These are phyloP conservation scores for Andrena trimmerana DNA, from an alignment of 2,888 invertebrate genomes.

Conservation along the genomic window DNA sequence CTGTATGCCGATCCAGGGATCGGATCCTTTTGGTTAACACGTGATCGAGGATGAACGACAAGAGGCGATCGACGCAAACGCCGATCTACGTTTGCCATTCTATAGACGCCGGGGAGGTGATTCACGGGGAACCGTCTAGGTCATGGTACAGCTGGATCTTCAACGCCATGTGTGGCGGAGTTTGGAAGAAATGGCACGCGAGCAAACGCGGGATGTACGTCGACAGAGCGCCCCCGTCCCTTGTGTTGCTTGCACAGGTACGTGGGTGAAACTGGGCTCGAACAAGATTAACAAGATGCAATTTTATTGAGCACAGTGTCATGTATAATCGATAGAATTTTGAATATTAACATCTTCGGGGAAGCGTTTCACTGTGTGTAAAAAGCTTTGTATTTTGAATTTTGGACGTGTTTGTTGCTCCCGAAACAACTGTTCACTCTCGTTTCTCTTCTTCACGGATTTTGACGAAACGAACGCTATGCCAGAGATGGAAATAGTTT, in stretches of 20 bases:
- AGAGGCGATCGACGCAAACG: slow-evolving; percentile 71
- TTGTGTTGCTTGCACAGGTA: slow-evolving; percentile 40
- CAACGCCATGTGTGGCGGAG: slow-evolving; percentile 66
- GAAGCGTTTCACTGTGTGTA: too few relatives aligned
- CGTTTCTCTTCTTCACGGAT: too few relatives aligned
- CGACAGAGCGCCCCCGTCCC: slow-evolving; percentile 43
- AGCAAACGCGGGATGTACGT: slow-evolving; percentile 65
- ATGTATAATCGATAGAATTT: too few relatives aligned
- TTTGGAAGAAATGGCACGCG: slow-evolving; percentile 66
- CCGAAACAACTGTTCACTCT: too few relatives aligned
- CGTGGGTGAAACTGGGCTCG: not conserved
- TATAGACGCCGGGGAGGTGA: slow-evolving; percentile 54
- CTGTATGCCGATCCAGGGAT: not conserved
- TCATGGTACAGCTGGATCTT: slow-evolving; percentile 71
- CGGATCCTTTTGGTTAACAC: not conserved
- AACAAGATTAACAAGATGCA: too few relatives aligned
- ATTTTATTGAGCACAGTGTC: too few relatives aligned
- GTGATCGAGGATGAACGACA: slow-evolving; percentile 61
- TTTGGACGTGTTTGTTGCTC: too few relatives aligned
- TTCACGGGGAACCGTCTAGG: slow-evolving; percentile 23
- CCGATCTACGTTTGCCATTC: slow-evolving; percentile 71
- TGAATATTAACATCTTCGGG: too few relatives aligned
- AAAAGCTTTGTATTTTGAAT: too few relatives aligned
- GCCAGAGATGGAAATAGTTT: too few relatives aligned
- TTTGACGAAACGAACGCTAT: too few relatives aligned